phyloP scores from a whole-genome alignment of 2,113 vertebrate genomes.

The Xiphophorus maculatus region DNA sequence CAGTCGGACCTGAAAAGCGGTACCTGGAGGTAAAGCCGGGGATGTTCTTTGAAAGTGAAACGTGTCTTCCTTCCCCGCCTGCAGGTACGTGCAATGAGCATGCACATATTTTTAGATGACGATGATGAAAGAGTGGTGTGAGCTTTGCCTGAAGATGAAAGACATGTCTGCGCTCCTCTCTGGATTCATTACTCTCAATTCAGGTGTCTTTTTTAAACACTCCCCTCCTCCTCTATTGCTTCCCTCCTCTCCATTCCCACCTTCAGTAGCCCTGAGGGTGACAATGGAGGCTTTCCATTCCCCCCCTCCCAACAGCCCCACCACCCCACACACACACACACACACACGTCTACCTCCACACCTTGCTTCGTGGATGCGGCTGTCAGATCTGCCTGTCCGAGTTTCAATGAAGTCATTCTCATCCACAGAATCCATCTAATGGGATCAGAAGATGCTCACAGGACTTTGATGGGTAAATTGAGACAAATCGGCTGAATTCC shows the following conservation, averaged over 20 bases:
- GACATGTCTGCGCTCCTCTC: slow-evolving; percentile 68
- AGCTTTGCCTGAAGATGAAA: slow-evolving; percentile 74
- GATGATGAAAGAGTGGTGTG: slow-evolving; percentile 73
- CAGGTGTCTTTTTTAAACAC: slow-evolving; percentile 67
- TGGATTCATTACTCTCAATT: slow-evolving; percentile 79
- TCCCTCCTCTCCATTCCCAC: slow-evolving; percentile 27
- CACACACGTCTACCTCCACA: not conserved
- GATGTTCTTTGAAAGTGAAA: slow-evolving; percentile 68
- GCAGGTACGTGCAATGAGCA: slow-evolving; percentile 52
- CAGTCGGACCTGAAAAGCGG: slow-evolving; percentile 36
- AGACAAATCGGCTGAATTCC: slow-evolving; percentile 71
- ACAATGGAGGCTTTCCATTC: not conserved
- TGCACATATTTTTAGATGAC: slow-evolving; percentile 58
- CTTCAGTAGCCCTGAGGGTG: slow-evolving; percentile 2
- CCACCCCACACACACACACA: too few relatives aligned
- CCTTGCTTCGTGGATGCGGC: not conserved
- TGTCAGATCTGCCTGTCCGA: slow-evolving; percentile 53
- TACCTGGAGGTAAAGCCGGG: slow-evolving; percentile 28
- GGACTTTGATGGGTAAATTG: slow-evolving; percentile 74
- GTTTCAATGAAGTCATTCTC: slow-evolving; percentile 64
- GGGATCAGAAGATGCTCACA: slow-evolving; percentile 64
- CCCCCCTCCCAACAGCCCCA: too few relatives aligned
- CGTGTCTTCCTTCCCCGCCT: slow-evolving; percentile 38
- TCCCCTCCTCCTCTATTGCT: slow-evolving; percentile 27
- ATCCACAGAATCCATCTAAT: slow-evolving; percentile 57